Conservation (phyloP, 1,140 invertebrate species). For the Brachionus koreanus region DNA sequence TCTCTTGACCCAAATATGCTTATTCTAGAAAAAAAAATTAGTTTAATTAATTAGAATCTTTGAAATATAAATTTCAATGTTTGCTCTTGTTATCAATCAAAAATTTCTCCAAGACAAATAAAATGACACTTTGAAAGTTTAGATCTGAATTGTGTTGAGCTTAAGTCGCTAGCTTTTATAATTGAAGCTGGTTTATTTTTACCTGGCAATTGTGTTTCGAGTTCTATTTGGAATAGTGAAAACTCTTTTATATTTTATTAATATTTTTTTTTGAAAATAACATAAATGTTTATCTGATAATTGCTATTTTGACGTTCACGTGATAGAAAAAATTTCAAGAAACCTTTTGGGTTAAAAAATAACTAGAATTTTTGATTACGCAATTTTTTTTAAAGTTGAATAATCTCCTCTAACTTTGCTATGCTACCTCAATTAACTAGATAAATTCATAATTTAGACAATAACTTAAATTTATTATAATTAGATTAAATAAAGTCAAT, state of each 20-base stretch:
- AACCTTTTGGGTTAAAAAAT: neutral
- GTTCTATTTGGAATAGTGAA: neutral
- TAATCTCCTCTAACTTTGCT: no score
- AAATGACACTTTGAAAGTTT: neutral
- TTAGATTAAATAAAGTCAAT: no score
- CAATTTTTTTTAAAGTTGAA: neutral
- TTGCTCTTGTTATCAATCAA: slow-evolving; percentile 16
- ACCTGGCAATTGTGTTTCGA: neutral
- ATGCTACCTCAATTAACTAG: neutral
- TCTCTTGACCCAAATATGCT: slow-evolving; percentile 10
- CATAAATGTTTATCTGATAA: neutral
- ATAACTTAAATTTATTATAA: no score
- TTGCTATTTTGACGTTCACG: neutral
- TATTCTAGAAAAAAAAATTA: neutral
- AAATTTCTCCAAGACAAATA: neutral
- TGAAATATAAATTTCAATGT: neutral
- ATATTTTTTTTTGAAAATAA: neutral
- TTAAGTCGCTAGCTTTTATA: neutral
- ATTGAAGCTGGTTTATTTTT: neutral
- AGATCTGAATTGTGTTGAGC: neutral
- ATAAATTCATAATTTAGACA: neutral
- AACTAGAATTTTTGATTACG: neutral
- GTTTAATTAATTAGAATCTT: slow-evolving; percentile 38
- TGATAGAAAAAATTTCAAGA: neutral
- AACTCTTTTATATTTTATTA: neutral